Conservation (phyloP, 2,888 invertebrate species). For the Caenorhabditis angaria region DNA sequence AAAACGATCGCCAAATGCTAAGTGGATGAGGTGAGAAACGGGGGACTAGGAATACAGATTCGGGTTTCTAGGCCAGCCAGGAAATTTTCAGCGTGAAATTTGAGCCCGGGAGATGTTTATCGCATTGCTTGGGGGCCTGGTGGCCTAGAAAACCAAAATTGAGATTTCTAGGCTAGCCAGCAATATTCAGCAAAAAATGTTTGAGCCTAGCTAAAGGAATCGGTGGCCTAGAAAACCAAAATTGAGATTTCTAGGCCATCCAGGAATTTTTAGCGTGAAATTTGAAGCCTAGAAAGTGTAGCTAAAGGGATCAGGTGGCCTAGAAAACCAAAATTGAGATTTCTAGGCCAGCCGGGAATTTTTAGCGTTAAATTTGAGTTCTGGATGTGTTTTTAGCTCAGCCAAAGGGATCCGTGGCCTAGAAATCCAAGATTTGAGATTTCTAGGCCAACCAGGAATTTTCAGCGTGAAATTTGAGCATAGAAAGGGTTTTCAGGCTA, state of each 20-base stretch:
- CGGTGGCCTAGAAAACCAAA: background rate
- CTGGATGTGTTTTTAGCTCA: too few species aligned
- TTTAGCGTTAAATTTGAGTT: too few species aligned
- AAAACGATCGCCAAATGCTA: conserved; percentile 67
- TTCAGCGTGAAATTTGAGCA: background rate
- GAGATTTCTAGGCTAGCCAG: background rate
- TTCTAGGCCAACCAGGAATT: background rate
- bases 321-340: conserved; percentile 2
- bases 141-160: background rate
- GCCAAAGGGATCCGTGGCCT: background rate
- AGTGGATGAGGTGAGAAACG: conserved; percentile 63
- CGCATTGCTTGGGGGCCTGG: background rate
- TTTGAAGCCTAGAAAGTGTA: background rate
- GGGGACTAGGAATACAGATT: background rate
- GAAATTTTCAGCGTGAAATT: conserved; percentile 1
- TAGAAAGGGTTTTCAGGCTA: too few species aligned
- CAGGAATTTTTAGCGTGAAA: conserved; percentile 3
- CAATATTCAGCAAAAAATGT: background rate
- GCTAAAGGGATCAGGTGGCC: background rate
- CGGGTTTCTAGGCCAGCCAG: background rate
- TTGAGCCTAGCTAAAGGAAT: background rate
- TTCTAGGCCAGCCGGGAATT: background rate
- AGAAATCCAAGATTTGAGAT: background rate
- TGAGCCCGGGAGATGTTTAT: background rate
- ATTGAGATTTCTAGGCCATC: background rate